These are phyloP conservation scores for Pristionchus exspectatus DNA, from an alignment of 2,888 invertebrate genomes.

Conservation along the genomic window DNA sequence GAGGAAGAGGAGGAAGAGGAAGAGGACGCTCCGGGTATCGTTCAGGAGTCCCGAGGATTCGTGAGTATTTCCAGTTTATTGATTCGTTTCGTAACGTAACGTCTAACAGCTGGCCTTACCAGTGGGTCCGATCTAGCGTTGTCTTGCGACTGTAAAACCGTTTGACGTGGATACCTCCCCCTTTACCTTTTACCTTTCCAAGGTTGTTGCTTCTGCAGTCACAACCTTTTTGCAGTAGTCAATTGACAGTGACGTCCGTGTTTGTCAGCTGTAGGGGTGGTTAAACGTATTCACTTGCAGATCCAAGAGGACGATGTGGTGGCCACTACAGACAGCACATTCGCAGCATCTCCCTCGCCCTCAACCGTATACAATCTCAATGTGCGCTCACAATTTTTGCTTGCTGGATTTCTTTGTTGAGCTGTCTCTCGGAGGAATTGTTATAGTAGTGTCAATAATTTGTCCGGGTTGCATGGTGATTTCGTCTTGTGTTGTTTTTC, in stretches of 20 bases:
- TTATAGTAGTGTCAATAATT: too few species aligned
- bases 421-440: too few species aligned
- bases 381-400: constrained; percentile 53
- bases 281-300: not conserved
- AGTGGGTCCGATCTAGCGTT: too few species aligned
- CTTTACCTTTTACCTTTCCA: too few species aligned
- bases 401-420: not conserved
- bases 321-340: not conserved
- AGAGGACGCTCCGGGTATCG: not conserved
- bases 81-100: not conserved
- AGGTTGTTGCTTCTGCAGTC: too few species aligned
- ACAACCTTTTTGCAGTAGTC: not conserved
- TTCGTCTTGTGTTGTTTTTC: too few species aligned
- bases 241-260: not conserved
- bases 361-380: constrained; percentile 61
- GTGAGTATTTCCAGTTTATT: not conserved
- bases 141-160: too few species aligned
- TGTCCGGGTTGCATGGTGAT: too few species aligned
- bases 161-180: too few species aligned
- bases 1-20: constrained; percentile 62
- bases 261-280: not conserved
- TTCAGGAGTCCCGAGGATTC: constrained; percentile 1
- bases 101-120: too few species aligned
- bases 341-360: constrained; percentile 38
- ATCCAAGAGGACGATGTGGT: constrained; percentile 13